Evolutionary conservation across 2,797 vertebrate species (phyloP), one percentile per base, ranked within the genome.

Genomic region (Falco novaeseelandiae): DNA sequence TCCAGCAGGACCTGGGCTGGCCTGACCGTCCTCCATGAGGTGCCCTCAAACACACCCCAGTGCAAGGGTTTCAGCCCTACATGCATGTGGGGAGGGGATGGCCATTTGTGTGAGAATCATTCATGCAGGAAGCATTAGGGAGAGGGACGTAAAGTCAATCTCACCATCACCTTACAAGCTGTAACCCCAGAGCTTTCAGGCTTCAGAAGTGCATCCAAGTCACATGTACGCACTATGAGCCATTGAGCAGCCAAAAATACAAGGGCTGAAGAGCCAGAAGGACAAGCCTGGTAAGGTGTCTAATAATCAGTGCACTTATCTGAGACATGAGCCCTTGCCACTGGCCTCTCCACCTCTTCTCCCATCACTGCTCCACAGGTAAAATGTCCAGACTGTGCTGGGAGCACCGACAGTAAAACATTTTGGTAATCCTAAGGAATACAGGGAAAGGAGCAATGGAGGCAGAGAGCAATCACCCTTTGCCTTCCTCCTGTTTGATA

Each of bases 1-100:
- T 70, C 46, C 57, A 59, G 25, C 25, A 83, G 46, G 10, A 73
- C 62, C 44, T 51, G 27, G 20, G 29, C 65, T 62, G n/a, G 12
- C 20, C 89, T 48, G 44, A 44, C 38, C 57, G 46, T 8, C 21
- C 25, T 71, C 6, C 15, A 70, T 0, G 0, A 59, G 34, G 18
- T 63, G 17, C 36, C 62, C 32, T 38, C 61, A 65, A 8, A 22
- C 21, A 59, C 34, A 58, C 1, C 8, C 32, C 67, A 61, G 52
- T 4, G 40, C 61, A 58, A 63, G 34, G 11, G 30, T 51, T 73
- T 55, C 21, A 63, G 34, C 34, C 19, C 40, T 16, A 22, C 0
- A 0, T 10, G 5, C 9, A 8, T 2, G 55, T 23, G 13, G 17
- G 49, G 34, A 9, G 1, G 27, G 16, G 30, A 27, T 23, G 30